Percentiles rank a stretch among this genome's conserved stretches.
phyloP scores from a whole-genome alignment of 2,888 invertebrate genomes.

The Agrotis clavis region DNA sequence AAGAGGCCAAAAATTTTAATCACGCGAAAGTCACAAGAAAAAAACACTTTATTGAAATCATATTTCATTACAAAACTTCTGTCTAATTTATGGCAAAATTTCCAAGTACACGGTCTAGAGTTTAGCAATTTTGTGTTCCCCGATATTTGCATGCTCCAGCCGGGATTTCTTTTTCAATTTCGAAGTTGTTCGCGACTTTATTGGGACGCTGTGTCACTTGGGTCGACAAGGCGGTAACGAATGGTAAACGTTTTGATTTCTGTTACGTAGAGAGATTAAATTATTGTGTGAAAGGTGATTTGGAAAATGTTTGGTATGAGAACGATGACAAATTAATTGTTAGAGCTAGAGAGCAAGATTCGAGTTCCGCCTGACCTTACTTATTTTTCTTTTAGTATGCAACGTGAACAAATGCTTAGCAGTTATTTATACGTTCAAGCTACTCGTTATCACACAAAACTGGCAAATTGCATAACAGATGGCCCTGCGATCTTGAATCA shows the following conservation, averaged over 20 bases:
- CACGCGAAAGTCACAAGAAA: constrained; percentile 16
- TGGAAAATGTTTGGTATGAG: neutral
- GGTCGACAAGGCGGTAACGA: constrained; percentile 72
- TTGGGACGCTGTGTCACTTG: constrained; percentile 81
- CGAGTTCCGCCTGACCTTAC: too few species aligned
- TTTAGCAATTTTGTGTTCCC: constrained; percentile 81
- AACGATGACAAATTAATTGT: neutral
- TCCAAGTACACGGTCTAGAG: constrained; percentile 61
- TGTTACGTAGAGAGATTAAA: constrained; percentile 43
- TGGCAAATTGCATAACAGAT: too few species aligned
- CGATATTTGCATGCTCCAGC: constrained; percentile 82
- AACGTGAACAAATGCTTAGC: too few species aligned
- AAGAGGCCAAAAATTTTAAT: constrained; percentile 6
- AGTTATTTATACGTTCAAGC: too few species aligned
- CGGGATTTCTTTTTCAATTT: constrained; percentile 88
- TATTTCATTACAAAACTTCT: constrained; percentile 62
- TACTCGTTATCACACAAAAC: too few species aligned
- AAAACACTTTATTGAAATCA: constrained; percentile 61
- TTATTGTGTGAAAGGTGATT: constrained; percentile 6
- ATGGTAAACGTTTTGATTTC: constrained; percentile 58
- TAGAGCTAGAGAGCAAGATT: neutral
- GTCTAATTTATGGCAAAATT: constrained; percentile 65
- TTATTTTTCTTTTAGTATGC: too few species aligned
- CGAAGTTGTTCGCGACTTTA: constrained; percentile 85
- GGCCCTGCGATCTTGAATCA: too few species aligned